A percentile compares a stretch with the other conserved stretches of the same genome.
These are phyloP conservation scores for Amyelois transitella DNA, from an alignment of 1,140 invertebrate species.

Conservation along the genomic window DNA sequence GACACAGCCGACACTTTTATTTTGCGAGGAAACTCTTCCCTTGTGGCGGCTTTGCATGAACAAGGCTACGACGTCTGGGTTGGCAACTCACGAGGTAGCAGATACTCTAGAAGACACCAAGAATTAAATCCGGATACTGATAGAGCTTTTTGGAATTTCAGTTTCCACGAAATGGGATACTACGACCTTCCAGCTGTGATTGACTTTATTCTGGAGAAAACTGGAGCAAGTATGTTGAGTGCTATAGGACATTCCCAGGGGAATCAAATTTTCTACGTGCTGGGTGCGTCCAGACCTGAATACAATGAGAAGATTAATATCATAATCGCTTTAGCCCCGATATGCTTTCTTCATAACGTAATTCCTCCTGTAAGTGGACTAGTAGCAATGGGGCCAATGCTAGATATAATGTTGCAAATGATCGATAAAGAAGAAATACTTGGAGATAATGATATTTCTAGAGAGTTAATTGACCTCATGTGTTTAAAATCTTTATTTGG, in stretches of 20 bases:
- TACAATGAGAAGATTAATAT: conserved; percentile 76
- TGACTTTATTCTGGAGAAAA: conserved; percentile 57
- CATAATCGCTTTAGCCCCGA: conserved; percentile 77
- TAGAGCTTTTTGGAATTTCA: conserved; percentile 68
- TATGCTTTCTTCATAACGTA: conserved; percentile 72
- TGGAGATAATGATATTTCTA: conserved; percentile 24
- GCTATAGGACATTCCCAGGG: conserved; percentile 79
- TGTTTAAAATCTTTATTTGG: conserved; percentile 16
- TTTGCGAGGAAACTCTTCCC: conserved; percentile 75
- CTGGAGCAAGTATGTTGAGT: conserved; percentile 52
- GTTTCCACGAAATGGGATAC: conserved; percentile 75
- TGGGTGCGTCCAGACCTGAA: conserved; percentile 73
- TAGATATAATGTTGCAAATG: neutral
- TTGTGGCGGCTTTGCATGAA: conserved; percentile 76
- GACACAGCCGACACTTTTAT: conserved; percentile 79
- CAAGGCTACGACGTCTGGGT: conserved; percentile 80
- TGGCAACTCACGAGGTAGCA: conserved; percentile 77
- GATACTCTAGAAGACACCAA: conserved; percentile 75
- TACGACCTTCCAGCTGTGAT: conserved; percentile 70
- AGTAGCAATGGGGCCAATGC: neutral
- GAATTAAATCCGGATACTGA: conserved; percentile 65
- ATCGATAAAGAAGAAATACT: neutral
- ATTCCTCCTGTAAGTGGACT: neutral
- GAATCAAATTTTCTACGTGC: conserved; percentile 75
- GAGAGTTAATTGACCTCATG: conserved; percentile 46